Evolutionary conservation across 2,113 vertebrate genomes (phyloP), one percentile per base, ranked within the genome.

Genomic region (Pholis gunnellus): DNA sequence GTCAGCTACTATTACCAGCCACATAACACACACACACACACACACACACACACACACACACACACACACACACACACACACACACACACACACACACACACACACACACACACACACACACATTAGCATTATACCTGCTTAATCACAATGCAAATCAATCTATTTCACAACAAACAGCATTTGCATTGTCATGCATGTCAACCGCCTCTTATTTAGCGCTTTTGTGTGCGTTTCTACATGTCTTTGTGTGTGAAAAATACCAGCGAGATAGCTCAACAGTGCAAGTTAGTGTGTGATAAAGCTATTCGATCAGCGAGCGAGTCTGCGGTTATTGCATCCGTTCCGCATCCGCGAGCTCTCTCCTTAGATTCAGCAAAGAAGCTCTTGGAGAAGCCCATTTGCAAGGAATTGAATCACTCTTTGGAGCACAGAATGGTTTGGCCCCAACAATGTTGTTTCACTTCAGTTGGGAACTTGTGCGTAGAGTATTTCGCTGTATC

Each of bases 211-310:
- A 50, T 72, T 70, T 50, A 61, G 54, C 2, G 0, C 54, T 63
- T 73, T 44, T 66, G 34, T 72, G 64, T 52, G 66, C 75, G 14
- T 82, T 29, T 81, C n/a, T 72, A 13, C 15, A 34, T 76, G 67
- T 81, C 5, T 73, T 46, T 82, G 52, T 81, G 78, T 64, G 48
- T 68, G 71, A 59, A 71, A 75, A 70, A 57, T 34, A 63, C 46
- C 78, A 69, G 71, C 42, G 31, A 72, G 74, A 85, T 54, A 61
- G 57, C 72, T 82, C 82, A 75, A 36, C 81, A 72, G 86, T 46
- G 67, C 86, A 91, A 82, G 75, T 85, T 85, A 90, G 81, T 86
- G 83, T 89, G 84, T 90, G 90, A 92, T 93, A 83, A 94, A 93
- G 85, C 83, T 83, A 65, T 90, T 87, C 90, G 79, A 86, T 91